A percentile compares a stretch with the other conserved stretches of the same genome.
Evolutionary conservation across 2,888 invertebrate species (phyloP).

Genomic region (Caenorhabditis sp.): DNA sequence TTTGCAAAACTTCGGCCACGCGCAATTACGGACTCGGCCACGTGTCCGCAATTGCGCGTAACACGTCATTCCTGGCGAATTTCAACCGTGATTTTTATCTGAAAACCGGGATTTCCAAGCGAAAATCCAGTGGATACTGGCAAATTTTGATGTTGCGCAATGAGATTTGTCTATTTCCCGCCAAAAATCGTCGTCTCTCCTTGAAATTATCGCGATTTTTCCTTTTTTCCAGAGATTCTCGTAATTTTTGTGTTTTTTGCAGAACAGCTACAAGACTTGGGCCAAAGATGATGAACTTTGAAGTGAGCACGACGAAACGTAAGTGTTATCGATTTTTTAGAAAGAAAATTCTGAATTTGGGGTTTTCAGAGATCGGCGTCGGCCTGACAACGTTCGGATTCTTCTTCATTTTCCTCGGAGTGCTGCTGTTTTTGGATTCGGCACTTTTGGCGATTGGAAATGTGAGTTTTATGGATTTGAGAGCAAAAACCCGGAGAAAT

Average conservation of each 20-base stretch:
- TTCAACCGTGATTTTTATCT: slow-evolving; percentile 12
- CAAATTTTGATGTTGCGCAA: neutral
- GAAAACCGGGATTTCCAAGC: neutral
- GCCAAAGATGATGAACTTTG: slow-evolving; percentile 74
- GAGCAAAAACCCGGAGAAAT: neutral
- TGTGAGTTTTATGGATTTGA: slow-evolving; percentile 87
- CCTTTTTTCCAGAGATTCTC: neutral
- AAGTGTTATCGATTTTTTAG: slow-evolving; percentile 38
- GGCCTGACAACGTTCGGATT: slow-evolving; percentile 97
- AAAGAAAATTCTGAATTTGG: slow-evolving; percentile 1
- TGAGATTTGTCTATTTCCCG: too few relatives aligned
- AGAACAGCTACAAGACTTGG: slow-evolving; percentile 31
- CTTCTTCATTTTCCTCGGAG: slow-evolving; percentile 94
- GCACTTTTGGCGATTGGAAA: slow-evolving; percentile 99
- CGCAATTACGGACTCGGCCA: slow-evolving; percentile 36
- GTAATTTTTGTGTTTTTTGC: slow-evolving; percentile 8
- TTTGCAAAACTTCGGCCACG: slow-evolving; percentile 32
- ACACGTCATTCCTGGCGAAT: slow-evolving; percentile 48
- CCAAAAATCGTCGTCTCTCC: neutral
- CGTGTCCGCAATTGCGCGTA: slow-evolving; percentile 35
- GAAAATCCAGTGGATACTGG: neutral
- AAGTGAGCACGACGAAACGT: slow-evolving; percentile 78
- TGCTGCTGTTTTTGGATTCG: slow-evolving; percentile 95
- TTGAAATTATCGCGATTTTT: neutral
- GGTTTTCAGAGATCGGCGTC: slow-evolving; percentile 91